Percentiles rank a stretch among this genome's conserved stretches.
phyloP scores from a whole-genome alignment of 1,140 invertebrate species.

The Macrotrachela quadricornifera region DNA sequence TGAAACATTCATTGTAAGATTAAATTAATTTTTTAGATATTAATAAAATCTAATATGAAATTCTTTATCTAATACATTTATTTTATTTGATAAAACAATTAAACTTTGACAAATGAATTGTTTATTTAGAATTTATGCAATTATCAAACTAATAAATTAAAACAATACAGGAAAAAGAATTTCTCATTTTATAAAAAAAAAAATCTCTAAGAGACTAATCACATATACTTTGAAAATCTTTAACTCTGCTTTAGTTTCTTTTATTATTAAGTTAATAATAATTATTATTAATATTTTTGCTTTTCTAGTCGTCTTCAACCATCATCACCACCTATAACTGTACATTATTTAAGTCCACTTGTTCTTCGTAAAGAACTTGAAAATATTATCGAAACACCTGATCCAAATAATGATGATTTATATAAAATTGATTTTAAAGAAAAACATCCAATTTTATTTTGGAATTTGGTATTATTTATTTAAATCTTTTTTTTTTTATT shows the following conservation, averaged over 20 bases:
- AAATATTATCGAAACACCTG: conserved; percentile 75
- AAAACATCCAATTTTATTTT: conserved; percentile 87
- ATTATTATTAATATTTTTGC: no score
- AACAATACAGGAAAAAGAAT: neutral
- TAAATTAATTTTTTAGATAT: no score
- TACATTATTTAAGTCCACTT: conserved; percentile 83
- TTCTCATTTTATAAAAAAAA: neutral
- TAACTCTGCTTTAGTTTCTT: no score
- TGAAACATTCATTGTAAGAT: no score
- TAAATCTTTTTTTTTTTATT: conserved; percentile 65
- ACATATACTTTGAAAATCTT: neutral
- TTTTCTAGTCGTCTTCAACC: no score
- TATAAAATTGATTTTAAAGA: conserved; percentile 69
- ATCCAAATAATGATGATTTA: conserved; percentile 56
- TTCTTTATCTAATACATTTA: no score
- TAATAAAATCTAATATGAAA: no score
- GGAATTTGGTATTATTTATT: conserved; percentile 89
- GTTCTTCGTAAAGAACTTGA: conserved; percentile 85
- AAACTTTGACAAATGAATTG: no score
- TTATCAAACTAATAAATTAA: no score
- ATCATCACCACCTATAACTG: conserved; percentile 47
- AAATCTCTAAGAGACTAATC: neutral
- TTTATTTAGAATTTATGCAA: no score
- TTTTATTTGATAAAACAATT: no score
- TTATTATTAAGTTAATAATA: no score